Evolutionary conservation across 2,888 invertebrate genomes (phyloP), one percentile per base, ranked within the genome.

Genomic region (Brachypterus glaber): DNA sequence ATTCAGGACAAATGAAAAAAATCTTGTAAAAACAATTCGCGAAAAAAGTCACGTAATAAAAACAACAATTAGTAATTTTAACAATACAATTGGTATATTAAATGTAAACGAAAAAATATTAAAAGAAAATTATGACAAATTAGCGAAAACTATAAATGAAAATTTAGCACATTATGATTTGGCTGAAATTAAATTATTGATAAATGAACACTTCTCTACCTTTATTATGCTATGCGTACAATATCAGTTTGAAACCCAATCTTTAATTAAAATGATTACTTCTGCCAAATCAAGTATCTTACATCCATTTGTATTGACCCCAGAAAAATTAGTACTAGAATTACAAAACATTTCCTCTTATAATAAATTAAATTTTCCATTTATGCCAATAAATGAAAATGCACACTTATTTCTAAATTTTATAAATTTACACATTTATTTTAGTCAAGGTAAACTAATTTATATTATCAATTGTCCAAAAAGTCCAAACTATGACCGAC

Each of bases 21-120:
- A 21, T 21, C 21, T 21, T 21, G 21, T 17, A n/a, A 17, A 17
- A 30, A 34, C 27, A 5, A 8, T 39, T 9, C 39, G 29, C 15
- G 38, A 39, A 3, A 33, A 41, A 27, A 41, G 32, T 36, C 35
- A 41, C 21, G 42, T 42, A n/a, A 17, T 42, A 30, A 7, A 42
- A 41, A 42, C 39, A 24, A 40, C 43, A 17, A 42, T 40, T 31
- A 29, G 31, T 15, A 42, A 42, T 42, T 42, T 42, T 36, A 40
- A 42, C 35, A 17, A 35, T 26, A 42, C 39, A 3, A 42, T 42
- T 24, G 17, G 21, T 11, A 32, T 7, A 13, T 33, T 40, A 32
- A 40, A 42, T 25, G 8, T 5, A 17, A 40, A 40, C 14, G 39
- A 42, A 35, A 41, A 35, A 5, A 31, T 41, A 16, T 25, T 40